A percentile compares a stretch with the other conserved stretches of the same genome.
phyloP scores from a whole-genome alignment of 2,113 vertebrate species.

The Hippocampus comes region DNA sequence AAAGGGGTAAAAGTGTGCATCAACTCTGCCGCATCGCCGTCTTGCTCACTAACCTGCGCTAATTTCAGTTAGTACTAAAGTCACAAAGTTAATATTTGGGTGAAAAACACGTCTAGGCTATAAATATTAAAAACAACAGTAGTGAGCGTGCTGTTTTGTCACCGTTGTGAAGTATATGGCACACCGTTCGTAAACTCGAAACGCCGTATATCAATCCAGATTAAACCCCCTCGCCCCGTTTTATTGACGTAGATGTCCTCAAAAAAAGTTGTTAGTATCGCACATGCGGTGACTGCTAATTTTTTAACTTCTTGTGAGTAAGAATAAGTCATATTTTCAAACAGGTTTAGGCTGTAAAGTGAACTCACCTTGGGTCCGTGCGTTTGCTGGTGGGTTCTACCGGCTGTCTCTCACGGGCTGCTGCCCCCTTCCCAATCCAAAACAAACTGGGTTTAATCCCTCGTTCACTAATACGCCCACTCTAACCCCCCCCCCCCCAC shows the following conservation, averaged over 20 bases:
- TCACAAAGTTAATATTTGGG: no score
- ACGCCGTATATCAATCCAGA: neutral
- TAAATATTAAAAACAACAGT: no score
- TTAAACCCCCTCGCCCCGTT: no score
- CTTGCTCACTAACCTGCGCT: neutral
- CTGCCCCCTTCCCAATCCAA: conserved; percentile 46
- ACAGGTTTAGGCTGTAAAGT: neutral
- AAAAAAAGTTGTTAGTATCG: neutral
- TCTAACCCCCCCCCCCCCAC: neutral
- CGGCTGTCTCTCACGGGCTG: conserved; percentile 35
- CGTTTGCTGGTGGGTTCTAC: conserved; percentile 21
- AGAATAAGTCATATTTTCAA: no score
- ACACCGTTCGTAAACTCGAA: neutral
- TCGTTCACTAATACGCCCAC: conserved; percentile 24
- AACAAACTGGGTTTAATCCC: conserved; percentile 58
- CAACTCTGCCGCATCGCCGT: neutral
- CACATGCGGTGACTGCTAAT: no score
- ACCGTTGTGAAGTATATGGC: neutral
- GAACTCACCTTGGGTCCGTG: conserved; percentile 53
- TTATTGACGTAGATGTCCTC: neutral
- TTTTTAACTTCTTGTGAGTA: neutral
- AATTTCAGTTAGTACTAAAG: no score
- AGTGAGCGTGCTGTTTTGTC: no score
- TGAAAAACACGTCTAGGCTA: no score
- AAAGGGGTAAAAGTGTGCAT: neutral